Conservation (phyloP, 37 sponge, comb jelly and placozoan genomes). For the Ianthella basta region DNA sequence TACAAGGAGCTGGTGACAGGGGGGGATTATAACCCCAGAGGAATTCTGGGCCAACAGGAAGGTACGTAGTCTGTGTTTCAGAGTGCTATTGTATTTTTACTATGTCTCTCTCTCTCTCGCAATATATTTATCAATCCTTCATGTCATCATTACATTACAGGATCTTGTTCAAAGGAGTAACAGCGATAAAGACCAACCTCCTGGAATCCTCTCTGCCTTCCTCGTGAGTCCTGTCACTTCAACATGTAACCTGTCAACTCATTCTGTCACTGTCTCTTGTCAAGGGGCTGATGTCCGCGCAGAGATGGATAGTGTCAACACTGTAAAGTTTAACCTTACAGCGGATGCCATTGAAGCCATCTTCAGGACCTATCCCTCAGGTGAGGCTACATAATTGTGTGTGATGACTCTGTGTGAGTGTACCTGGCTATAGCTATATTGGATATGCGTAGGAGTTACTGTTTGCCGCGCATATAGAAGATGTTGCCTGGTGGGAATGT, state of each 20-base stretch:
- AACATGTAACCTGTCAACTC: too few species aligned
- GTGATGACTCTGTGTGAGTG: neutral
- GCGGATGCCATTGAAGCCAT: slow-evolving; percentile 76
- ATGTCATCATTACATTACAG: neutral
- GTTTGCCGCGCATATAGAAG: too few species aligned
- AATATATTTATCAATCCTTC: neutral
- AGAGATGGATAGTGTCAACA: slow-evolving; percentile 72
- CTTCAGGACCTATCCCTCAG: slow-evolving; percentile 88
- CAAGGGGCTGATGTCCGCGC: slow-evolving; percentile 84
- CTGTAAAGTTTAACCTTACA: slow-evolving; percentile 75
- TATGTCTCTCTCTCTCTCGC: neutral
- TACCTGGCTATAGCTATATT: too few species aligned
- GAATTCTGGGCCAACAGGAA: slow-evolving; percentile 86
- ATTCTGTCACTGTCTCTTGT: neutral
- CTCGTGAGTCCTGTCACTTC: slow-evolving; percentile 49
- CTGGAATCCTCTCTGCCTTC: slow-evolving; percentile 82
- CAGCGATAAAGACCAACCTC: slow-evolving; percentile 37
- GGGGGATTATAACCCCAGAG: slow-evolving; percentile 75
- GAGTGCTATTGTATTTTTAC: too few species aligned
- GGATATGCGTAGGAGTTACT: neutral
- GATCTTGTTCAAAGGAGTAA: neutral
- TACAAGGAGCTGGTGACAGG: slow-evolving; percentile 85
- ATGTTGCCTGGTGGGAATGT: too few species aligned
- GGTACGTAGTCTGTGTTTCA: too few species aligned
- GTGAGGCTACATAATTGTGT: slow-evolving; percentile 28